Evolutionary conservation across 1,140 invertebrate genomes (phyloP), one percentile per base, ranked within the genome.

Genomic region (Melitaea cinxia): DNA sequence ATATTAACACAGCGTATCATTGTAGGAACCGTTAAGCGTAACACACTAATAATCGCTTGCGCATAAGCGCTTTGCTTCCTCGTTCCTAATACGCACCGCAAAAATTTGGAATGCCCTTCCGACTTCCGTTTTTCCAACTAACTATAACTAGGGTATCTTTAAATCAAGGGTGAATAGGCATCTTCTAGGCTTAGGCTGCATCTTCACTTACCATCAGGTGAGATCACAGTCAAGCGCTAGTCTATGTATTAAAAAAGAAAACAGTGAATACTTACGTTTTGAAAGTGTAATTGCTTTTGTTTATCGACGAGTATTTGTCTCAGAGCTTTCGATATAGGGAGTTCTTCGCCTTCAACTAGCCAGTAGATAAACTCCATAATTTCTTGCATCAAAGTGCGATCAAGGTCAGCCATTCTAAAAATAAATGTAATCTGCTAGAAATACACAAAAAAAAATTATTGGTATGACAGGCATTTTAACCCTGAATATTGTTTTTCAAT

Each of bases 321-420:
- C 49, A 99, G 82, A 3, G 96, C 94, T 91, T 97, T 97, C 3
- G 98, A 97, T 90, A 98, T 94, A 10, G 94, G 95, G 14, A 99
- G 91, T 78, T 99, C 95, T 52, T 97, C 93, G 80, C 95, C 93
- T 85, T 95, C 94, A 69, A 99, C 94, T 26, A 99, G 90, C 83
- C 98, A 95, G 84, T 97, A 97, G 9, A 98, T 97, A 82, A 99
- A 98, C 79, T 97, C 95, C 93, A 97, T 96, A 33, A 97, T 91
- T 64, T 95, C 94, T 78, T 94, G 93, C 54, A 97, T 92, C 33
- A 97, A 89, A 23, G 93, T 87, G 39, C 95, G 93, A 70, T 97
- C 95, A 68, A 98, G 90, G 89, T 99, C 98, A 9, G 94, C 94
- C 73, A 95, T 94, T 28, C 97, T 98, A 82, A 74, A 78, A 78